Evolutionary conservation across 2,888 invertebrate species (phyloP).

Genomic region (Spilosoma lubricipeda): DNA sequence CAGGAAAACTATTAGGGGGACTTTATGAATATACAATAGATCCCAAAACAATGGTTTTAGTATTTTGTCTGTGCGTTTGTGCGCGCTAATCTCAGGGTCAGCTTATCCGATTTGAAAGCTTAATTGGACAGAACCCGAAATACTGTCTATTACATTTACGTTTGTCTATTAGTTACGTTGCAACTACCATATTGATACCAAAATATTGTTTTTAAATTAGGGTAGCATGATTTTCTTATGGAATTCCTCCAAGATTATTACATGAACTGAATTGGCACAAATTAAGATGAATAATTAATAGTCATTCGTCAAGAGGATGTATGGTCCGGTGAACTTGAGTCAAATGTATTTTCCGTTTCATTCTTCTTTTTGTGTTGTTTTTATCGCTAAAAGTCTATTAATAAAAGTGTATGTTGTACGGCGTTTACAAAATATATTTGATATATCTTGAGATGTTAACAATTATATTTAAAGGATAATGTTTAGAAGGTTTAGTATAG

Average conservation of each 20-base stretch:
- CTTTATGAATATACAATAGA: too few relatives aligned
- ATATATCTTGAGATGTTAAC: neutral
- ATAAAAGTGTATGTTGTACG: neutral
- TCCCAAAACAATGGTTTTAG: too few relatives aligned
- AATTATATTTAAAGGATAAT: neutral
- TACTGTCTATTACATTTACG: neutral
- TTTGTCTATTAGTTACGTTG: too few relatives aligned
- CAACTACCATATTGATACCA: neutral
- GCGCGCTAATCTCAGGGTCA: too few relatives aligned
- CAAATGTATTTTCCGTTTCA: constrained; percentile 1
- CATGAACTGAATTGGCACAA: neutral
- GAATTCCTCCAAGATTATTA: neutral
- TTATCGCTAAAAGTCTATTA: neutral
- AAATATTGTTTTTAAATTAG: neutral
- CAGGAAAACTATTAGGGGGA: too few relatives aligned
- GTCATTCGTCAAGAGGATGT: neutral
- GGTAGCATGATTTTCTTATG: neutral
- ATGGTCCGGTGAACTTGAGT: neutral
- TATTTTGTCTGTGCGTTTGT: too few relatives aligned
- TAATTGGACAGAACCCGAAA: neutral
- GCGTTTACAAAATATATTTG: neutral
- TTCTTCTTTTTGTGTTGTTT: constrained; percentile 3
- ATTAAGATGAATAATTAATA: neutral
- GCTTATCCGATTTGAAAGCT: neutral
- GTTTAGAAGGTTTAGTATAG: neutral